phyloP scores from a whole-genome alignment of 1,140 invertebrate genomes.

The Drosophila prosaltans region DNA sequence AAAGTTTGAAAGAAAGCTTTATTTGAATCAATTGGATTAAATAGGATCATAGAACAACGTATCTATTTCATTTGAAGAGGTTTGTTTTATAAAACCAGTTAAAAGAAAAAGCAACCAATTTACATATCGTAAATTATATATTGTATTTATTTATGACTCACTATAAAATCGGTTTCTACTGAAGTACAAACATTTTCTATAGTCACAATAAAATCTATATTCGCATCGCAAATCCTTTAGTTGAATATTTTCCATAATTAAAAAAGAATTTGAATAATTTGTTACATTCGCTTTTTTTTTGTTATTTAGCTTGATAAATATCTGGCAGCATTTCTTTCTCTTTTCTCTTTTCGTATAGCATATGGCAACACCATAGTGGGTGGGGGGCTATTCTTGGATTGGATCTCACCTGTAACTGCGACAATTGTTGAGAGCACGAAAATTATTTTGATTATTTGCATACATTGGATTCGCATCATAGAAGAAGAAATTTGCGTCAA shows the following conservation, averaged over 20 bases:
- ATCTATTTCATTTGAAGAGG: too few species aligned
- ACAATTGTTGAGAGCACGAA: slow-evolving; percentile 83
- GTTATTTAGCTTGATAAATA: background rate
- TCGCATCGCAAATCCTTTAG: too few species aligned
- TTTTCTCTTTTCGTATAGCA: background rate
- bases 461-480: slow-evolving; percentile 73
- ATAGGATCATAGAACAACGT: too few species aligned
- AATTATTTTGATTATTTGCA: slow-evolving; percentile 77
- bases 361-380: slow-evolving; percentile 43
- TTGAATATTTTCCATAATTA: background rate
- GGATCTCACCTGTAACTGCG: slow-evolving; percentile 73
- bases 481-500: slow-evolving; percentile 33
- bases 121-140: too few species aligned
- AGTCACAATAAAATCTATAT: too few species aligned
- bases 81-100: too few species aligned
- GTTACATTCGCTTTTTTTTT: background rate
- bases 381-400: slow-evolving; percentile 27
- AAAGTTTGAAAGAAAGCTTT: too few species aligned
- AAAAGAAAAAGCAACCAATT: too few species aligned
- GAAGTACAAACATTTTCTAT: too few species aligned
- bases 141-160: too few species aligned
- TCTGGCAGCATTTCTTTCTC: slow-evolving; percentile 29
- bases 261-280: background rate
- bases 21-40: too few species aligned
- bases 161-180: too few species aligned